These are phyloP conservation scores for Grapholita molesta DNA, from an alignment of 1,140 invertebrate species.

Conservation along the genomic window DNA sequence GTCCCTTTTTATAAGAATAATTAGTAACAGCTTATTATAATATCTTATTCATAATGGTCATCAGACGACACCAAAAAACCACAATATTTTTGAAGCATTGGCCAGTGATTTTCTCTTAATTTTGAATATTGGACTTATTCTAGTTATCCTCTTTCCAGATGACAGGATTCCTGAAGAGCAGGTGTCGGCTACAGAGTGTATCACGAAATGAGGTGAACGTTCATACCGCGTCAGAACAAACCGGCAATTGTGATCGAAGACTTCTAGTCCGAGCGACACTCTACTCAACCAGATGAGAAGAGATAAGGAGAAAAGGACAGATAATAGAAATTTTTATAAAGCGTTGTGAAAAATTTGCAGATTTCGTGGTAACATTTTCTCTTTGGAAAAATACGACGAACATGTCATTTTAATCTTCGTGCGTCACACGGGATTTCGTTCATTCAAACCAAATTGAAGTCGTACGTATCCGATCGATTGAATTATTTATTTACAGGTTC, in stretches of 20 bases:
- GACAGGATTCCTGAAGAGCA: constrained; percentile 70
- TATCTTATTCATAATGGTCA: too few relatives aligned
- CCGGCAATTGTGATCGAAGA: constrained; percentile 38
- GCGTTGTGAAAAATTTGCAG: constrained; percentile 62
- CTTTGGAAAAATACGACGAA: not conserved
- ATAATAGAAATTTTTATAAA: constrained; percentile 55
- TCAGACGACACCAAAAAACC: too few relatives aligned
- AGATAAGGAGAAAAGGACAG: constrained; percentile 25
- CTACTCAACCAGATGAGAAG: constrained; percentile 4
- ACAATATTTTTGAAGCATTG: too few relatives aligned
- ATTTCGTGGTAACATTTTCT: constrained; percentile 52
- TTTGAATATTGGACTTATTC: not conserved
- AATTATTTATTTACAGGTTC: not conserved
- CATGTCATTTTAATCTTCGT: not conserved
- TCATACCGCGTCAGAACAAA: constrained; percentile 31
- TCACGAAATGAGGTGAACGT: constrained; percentile 56
- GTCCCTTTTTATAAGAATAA: too few relatives aligned
- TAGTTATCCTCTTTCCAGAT: constrained; percentile 58
- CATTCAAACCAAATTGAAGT: not conserved
- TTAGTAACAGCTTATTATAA: too few relatives aligned
- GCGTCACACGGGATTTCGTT: not conserved
- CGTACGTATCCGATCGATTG: constrained; percentile 1
- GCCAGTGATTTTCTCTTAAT: not conserved
- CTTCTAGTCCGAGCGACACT: not conserved
- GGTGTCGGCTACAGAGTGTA: constrained; percentile 58